Evolutionary conservation across 2,797 vertebrate species (phyloP).

Genomic region (Urosaurus nigricauda): DNA sequence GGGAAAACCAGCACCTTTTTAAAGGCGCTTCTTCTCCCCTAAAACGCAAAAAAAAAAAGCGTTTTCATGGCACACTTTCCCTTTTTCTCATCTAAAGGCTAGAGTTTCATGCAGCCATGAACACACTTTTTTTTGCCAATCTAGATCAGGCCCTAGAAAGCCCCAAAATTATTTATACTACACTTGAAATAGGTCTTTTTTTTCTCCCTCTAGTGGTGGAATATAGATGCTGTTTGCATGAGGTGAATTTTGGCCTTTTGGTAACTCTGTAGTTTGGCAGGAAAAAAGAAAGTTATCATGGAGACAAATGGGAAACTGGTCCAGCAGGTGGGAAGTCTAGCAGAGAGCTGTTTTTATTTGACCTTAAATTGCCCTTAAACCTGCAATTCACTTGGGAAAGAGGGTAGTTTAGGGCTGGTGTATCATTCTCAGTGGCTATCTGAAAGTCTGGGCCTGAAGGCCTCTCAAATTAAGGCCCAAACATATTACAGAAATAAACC

Average conservation of each 20-base stretch:
- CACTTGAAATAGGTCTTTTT: not conserved
- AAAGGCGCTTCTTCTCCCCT: too few relatives aligned
- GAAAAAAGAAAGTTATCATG: not conserved
- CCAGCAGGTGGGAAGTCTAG: conserved; percentile 8
- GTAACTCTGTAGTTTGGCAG: not conserved
- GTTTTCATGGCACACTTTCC: too few relatives aligned
- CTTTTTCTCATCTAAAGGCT: too few relatives aligned
- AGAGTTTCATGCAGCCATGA: too few relatives aligned
- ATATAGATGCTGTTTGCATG: not conserved
- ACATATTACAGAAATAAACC: too few relatives aligned
- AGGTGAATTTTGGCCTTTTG: conserved; percentile 23
- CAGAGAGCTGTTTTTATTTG: not conserved
- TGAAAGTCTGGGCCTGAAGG: not conserved
- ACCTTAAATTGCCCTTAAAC: not conserved
- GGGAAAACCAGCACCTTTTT: too few relatives aligned
- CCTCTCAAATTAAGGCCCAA: not conserved
- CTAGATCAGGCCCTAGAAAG: too few relatives aligned
- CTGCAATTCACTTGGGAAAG: not conserved
- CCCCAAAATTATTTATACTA: not conserved
- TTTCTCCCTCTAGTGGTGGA: conserved; percentile 33
- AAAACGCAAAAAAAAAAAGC: too few relatives aligned
- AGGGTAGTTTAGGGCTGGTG: not conserved
- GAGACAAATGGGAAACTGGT: conserved; percentile 7
- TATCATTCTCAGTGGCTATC: not conserved
- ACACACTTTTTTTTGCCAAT: too few relatives aligned